Evolutionary conservation across 37 sponge, comb jelly and placozoan genomes (phyloP).

Genomic region (Halichondria panicea): DNA sequence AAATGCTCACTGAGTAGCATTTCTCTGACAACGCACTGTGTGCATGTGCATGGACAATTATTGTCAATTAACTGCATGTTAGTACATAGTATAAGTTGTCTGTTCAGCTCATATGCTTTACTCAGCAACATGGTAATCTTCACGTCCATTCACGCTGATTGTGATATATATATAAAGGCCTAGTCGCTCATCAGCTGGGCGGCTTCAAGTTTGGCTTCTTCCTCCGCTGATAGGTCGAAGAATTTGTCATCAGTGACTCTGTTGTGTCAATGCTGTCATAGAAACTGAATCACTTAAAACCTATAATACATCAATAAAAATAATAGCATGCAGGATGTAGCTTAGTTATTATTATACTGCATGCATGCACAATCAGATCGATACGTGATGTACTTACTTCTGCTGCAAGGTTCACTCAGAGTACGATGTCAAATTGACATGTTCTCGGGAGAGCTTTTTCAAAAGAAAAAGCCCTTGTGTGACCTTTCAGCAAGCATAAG

Average conservation of each 20-base stretch:
- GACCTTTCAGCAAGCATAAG: no score
- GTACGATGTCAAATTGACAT: slow-evolving; percentile 17
- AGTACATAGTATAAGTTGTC: no score
- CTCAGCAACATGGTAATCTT: slow-evolving; percentile 11
- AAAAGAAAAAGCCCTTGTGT: not conserved
- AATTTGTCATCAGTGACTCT: slow-evolving; percentile 26
- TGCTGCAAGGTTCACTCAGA: slow-evolving; percentile 17
- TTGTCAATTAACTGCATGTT: not conserved
- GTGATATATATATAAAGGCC: no score
- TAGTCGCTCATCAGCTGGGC: slow-evolving; percentile 2
- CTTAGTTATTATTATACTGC: no score
- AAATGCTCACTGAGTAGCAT: slow-evolving; percentile 19
- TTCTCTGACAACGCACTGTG: not conserved
- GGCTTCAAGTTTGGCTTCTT: slow-evolving; percentile 12
- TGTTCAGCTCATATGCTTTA: not conserved
- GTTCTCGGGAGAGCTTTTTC: slow-evolving; percentile 8
- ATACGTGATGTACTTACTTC: slow-evolving; percentile 8
- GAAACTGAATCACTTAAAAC: slow-evolving; percentile 2
- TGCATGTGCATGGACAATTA: not conserved
- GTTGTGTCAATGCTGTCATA: slow-evolving; percentile 2
- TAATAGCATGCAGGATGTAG: not conserved
- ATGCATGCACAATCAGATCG: no score
- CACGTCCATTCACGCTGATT: not conserved
- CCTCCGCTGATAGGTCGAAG: not conserved
- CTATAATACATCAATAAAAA: not conserved